These are phyloP conservation scores for Labeo rohita DNA, from an alignment of 2,113 vertebrate species.

Conservation along the genomic window DNA sequence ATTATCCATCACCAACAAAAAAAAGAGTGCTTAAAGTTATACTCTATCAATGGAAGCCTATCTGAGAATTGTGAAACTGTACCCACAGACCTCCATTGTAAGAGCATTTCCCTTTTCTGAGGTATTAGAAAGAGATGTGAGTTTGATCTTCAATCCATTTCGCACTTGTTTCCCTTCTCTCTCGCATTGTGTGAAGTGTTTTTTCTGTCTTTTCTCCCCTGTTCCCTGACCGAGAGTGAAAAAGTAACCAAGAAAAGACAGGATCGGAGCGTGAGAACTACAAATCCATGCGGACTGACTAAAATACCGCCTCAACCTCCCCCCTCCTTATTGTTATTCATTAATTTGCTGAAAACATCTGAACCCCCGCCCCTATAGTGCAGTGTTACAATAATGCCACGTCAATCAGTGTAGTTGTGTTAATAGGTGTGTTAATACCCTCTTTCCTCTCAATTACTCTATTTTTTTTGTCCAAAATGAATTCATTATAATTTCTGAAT, in stretches of 20 bases:
- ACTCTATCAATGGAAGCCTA: neutral
- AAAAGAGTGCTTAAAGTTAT: neutral
- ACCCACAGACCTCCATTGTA: neutral
- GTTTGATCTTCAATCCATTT: constrained; percentile 42
- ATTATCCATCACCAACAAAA: neutral
- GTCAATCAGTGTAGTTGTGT: constrained; percentile 28
- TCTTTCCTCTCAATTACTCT: neutral
- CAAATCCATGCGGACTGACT: constrained; percentile 29
- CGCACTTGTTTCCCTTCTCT: neutral
- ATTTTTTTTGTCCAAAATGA: neutral
- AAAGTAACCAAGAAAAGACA: constrained; percentile 13
- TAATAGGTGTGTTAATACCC: constrained; percentile 5
- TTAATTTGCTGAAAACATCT: constrained; percentile 50
- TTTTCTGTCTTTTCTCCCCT: neutral
- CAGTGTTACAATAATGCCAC: constrained; percentile 21
- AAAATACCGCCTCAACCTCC: neutral
- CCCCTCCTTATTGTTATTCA: constrained; percentile 55
- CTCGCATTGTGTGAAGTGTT: neutral
- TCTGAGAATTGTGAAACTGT: neutral
- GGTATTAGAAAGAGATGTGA: neutral
- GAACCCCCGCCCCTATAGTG: constrained; percentile 39
- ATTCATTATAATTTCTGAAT: neutral
- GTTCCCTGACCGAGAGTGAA: neutral
- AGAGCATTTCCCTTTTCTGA: constrained; percentile 15
- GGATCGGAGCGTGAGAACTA: constrained; percentile 38